These are phyloP conservation scores for Callitettix versicolor DNA, from an alignment of 1,140 invertebrate species.

Conservation along the genomic window DNA sequence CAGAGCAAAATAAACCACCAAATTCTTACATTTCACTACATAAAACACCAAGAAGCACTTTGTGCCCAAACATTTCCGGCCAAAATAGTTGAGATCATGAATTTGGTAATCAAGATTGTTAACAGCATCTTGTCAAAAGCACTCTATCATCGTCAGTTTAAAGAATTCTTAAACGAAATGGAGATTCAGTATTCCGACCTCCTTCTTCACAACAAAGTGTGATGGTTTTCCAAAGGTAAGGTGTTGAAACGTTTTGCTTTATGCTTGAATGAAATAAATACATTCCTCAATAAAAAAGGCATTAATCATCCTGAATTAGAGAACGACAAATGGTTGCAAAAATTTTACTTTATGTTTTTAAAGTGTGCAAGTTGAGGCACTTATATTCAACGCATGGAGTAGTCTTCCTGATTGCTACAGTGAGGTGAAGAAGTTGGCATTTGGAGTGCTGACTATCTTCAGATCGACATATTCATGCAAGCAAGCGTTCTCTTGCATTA, in stretches of 20 bases:
- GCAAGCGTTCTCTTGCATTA: constrained; percentile 26
- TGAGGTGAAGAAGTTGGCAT: constrained; percentile 26
- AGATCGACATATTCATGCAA: constrained; percentile 27
- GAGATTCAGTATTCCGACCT: constrained; percentile 27
- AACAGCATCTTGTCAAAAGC: constrained; percentile 27
- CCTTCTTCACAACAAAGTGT: constrained; percentile 25
- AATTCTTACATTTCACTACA: constrained; percentile 27
- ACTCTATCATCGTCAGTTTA: constrained; percentile 28
- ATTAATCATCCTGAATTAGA: too few relatives aligned
- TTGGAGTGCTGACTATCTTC: constrained; percentile 23
- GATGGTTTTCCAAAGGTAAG: constrained; percentile 25
- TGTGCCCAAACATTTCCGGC: constrained; percentile 28
- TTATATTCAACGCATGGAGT: constrained; percentile 27
- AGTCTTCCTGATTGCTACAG: constrained; percentile 23
- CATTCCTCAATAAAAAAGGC: too few relatives aligned
- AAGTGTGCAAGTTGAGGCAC: constrained; percentile 19
- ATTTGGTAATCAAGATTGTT: constrained; percentile 26
- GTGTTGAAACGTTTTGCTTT: too few relatives aligned
- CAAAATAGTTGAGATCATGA: constrained; percentile 25
- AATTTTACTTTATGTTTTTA: too few relatives aligned
- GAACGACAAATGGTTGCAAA: too few relatives aligned
- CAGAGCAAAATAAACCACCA: constrained; percentile 28
- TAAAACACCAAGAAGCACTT: constrained; percentile 28
- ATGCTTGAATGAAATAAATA: too few relatives aligned
- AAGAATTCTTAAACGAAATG: constrained; percentile 28